These are phyloP conservation scores for Amblyraja radiata DNA, from an alignment of 2,797 vertebrate genomes.

Conservation along the genomic window DNA sequence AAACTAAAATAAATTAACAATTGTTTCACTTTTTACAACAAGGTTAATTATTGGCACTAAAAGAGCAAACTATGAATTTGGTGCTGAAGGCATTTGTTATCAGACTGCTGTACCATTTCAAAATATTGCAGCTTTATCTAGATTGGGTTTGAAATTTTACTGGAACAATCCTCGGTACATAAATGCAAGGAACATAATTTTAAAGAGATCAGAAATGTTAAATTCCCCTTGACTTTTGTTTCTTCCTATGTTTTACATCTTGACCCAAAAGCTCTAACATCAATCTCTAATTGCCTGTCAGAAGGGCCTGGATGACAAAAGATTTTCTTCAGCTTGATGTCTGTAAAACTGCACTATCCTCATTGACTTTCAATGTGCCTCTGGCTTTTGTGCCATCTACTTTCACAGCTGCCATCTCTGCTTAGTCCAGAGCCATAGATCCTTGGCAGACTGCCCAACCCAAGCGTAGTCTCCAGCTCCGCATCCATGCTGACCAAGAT, in stretches of 20 bases:
- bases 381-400: not conserved
- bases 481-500: not conserved
- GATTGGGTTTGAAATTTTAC: not conserved
- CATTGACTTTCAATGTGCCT: not conserved
- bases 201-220: not conserved
- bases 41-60: not conserved
- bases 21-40: too few relatives aligned
- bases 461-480: not conserved
- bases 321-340: not conserved
- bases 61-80: not conserved
- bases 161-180: not conserved
- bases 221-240: not conserved
- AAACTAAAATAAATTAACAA: too few relatives aligned
- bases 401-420: not conserved
- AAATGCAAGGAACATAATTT: not conserved
- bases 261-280: not conserved
- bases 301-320: not conserved
- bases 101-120: not conserved
- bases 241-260: not conserved
- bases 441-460: not conserved
- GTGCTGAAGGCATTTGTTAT: not conserved
- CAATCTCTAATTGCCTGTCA: not conserved
- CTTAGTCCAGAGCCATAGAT: not conserved
- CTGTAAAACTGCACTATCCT: not conserved
- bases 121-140: not conserved